Evolutionary conservation across 2,113 vertebrate species (phyloP).

Genomic region (Microtus montanus): DNA sequence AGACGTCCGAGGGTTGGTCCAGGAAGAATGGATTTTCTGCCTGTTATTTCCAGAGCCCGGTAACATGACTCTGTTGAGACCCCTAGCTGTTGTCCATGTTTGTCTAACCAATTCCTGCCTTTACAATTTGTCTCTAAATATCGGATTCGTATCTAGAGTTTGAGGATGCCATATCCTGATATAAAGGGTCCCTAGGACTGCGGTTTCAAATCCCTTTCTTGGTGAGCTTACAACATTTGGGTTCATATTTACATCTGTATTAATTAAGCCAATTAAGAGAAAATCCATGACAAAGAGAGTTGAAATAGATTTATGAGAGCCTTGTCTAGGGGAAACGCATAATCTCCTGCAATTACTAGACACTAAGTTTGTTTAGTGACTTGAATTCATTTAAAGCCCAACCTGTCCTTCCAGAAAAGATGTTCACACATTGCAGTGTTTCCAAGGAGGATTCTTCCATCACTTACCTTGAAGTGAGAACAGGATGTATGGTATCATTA

Average conservation of each 20-base stretch:
- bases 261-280: constrained; percentile 48
- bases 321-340: neutral
- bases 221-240: neutral
- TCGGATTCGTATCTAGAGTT: neutral
- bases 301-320: constrained; percentile 36
- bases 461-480: neutral
- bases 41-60: neutral
- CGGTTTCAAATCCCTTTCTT: constrained; percentile 23
- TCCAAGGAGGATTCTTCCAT: constrained; percentile 43
- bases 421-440: neutral
- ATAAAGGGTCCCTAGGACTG: neutral
- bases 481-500: neutral
- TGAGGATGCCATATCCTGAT: neutral
- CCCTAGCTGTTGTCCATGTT: neutral
- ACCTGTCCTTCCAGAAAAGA: constrained; percentile 17
- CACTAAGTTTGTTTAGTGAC: neutral
- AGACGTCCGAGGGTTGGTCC: neutral
- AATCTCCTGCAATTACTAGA: neutral
- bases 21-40: neutral
- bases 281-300: neutral
- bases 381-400: constrained; percentile 44
- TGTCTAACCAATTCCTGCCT: neutral
- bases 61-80: neutral
- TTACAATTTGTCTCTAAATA: constrained; percentile 2
- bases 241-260: constrained; percentile 2